Base-by-base conservation (phyloP, 2,113 vertebrate genomes). In the Rhea americana region DNA sequence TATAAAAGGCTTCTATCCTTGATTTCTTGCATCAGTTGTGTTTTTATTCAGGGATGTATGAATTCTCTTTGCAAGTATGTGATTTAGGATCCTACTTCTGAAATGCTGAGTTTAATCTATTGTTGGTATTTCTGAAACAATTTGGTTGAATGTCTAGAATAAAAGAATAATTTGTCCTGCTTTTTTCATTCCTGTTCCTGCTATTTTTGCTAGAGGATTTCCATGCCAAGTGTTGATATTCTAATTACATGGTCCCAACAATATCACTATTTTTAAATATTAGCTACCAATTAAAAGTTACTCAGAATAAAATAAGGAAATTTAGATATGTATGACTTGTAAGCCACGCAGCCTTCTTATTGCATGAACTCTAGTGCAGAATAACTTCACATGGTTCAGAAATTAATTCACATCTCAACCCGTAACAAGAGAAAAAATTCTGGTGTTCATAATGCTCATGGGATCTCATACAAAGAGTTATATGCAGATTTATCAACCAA, bases 401-500 rank as follows among this genome's bases (percentile, higher is more conserved):
- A 93, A 90, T 62, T 43, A 68, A 81, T 90, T 43, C 83, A 45
- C 30, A 73, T 81, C 55, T 77, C 51, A 70, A 7, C 28, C 70
- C 91, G 89, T 71, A 94, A 91, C 19, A 80, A 84, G 37, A 73
- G 56, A 84, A 82, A 87, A 18, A 50, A 73, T 90, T 37, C 35
- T 83, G 74, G 30, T 68, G 21, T 51, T 8, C 73, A 71, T 47
- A 17, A 47, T 56, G 55, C 26, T 19, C 28, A 32, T 32, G 30
- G 55, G 55, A 58, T 58, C 28, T 30, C 26, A 56, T 56, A 56
- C 28, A 16, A 81, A 77, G 17, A 13, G 50, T 82, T 75, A 63
- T 30, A 80, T 80, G 59, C 80, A 94, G 91, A 94, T 82, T 85
- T 95, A 72, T 77, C 62, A 56, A 30, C 28, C 55, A 87, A 71